Conservation (phyloP, 2,113 vertebrate genomes). For the Phasianus colchicus region DNA sequence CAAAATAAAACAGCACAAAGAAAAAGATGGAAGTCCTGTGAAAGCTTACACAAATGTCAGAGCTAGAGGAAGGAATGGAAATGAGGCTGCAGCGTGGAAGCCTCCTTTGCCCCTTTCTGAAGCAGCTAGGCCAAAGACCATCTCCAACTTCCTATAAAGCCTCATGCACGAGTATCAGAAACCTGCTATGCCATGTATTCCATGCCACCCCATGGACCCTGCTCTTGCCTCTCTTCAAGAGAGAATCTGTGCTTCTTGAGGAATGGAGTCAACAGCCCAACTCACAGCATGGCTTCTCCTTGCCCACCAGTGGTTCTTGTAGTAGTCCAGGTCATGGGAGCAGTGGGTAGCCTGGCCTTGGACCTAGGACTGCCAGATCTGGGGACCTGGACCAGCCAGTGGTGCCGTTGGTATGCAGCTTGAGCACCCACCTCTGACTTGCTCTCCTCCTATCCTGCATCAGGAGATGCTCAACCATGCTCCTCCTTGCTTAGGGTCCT, state of each 20-base stretch:
- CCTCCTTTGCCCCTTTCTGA: neutral
- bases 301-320: neutral
- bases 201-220: neutral
- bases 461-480: neutral
- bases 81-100: neutral
- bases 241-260: neutral
- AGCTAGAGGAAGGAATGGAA: too few species aligned
- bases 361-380: too few species aligned
- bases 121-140: neutral
- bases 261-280: neutral
- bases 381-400: neutral
- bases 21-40: too few species aligned
- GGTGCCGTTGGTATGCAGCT: neutral
- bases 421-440: neutral
- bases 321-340: neutral
- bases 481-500: neutral
- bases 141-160: neutral
- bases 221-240: neutral
- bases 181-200: neutral
- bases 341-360: neutral
- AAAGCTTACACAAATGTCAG: too few species aligned
- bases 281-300: neutral
- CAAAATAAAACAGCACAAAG: too few species aligned
- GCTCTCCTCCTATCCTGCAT: neutral
- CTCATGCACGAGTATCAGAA: neutral